Conservation (phyloP, 2,113 vertebrate genomes). For the Nestor notabilis region DNA sequence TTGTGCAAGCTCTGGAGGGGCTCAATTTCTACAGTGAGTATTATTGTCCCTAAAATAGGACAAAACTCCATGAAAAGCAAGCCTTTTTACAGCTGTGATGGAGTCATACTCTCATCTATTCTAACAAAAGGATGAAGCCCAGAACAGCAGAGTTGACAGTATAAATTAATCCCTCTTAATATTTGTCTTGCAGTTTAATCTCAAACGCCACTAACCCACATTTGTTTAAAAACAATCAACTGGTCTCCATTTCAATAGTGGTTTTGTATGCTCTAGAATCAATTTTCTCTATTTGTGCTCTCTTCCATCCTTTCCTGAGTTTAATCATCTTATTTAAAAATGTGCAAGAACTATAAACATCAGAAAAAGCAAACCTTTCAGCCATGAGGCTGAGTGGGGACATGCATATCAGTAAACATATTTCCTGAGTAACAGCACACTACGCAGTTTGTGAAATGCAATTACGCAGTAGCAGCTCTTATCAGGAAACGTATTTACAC, state of each 20-base stretch:
- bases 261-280: background rate
- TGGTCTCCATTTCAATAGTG: conserved; percentile 13
- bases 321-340: conserved; percentile 43
- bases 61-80: background rate
- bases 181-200: conserved; percentile 48
- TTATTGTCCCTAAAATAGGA: background rate
- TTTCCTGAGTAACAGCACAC: conserved; percentile 56
- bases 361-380: conserved; percentile 46
- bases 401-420: conserved; percentile 44
- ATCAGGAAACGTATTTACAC: conserved; percentile 69
- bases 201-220: background rate
- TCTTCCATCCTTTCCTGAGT: background rate
- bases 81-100: background rate
- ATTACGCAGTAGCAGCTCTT: conserved; percentile 49
- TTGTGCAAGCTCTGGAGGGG: background rate
- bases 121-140: background rate
- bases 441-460: conserved; percentile 34
- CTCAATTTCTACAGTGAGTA: background rate
- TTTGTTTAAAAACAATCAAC: conserved; percentile 49
- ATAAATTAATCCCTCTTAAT: conserved; percentile 45
- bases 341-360: conserved; percentile 40
- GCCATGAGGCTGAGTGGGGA: conserved; percentile 23
- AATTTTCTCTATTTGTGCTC: conserved; percentile 20
- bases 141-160: background rate
- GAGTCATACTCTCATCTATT: background rate